These are phyloP conservation scores for Pelobates cultripes DNA, from an alignment of 2,797 vertebrate species.

Conservation along the genomic window DNA sequence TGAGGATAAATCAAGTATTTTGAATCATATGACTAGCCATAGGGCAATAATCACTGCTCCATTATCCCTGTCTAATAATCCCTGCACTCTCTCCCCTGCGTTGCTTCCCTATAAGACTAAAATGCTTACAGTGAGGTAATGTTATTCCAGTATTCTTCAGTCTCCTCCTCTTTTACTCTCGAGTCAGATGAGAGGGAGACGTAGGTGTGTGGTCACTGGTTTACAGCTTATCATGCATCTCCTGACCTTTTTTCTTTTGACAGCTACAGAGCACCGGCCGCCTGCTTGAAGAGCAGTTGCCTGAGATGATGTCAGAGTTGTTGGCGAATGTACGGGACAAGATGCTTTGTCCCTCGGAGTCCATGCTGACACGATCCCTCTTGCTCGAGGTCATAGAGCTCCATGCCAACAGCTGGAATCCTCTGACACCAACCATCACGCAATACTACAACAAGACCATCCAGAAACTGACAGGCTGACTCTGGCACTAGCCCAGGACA, in stretches of 20 bases:
- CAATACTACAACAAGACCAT: constrained; percentile 99
- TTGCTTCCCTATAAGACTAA: too few species aligned
- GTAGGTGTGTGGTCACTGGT: background rate
- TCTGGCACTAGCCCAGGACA: constrained; percentile 54
- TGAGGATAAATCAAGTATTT: too few species aligned
- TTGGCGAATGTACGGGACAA: constrained; percentile 90
- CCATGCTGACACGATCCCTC: constrained; percentile 91
- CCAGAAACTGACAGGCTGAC: constrained; percentile 93
- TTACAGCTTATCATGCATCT: constrained; percentile 19
- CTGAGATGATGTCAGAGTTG: constrained; percentile 96
- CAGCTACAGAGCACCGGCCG: constrained; percentile 94
- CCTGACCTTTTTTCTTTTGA: constrained; percentile 53
- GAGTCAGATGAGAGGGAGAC: background rate
- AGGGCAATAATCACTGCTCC: too few species aligned
- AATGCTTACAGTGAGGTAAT: too few species aligned
- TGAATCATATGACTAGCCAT: too few species aligned
- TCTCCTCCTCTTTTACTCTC: background rate
- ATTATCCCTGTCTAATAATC: too few species aligned
- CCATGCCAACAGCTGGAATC: constrained; percentile 95
- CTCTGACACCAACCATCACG: constrained; percentile 90
- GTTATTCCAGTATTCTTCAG: background rate
- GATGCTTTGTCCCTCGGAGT: constrained; percentile 94
- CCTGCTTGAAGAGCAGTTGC: constrained; percentile 95
- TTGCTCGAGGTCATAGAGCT: constrained; percentile 98
- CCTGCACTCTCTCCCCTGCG: too few species aligned